A percentile compares a stretch with the other conserved stretches of the same genome.
phyloP scores from a whole-genome alignment of 2,888 invertebrate species.

The Malthinus flaveolus region DNA sequence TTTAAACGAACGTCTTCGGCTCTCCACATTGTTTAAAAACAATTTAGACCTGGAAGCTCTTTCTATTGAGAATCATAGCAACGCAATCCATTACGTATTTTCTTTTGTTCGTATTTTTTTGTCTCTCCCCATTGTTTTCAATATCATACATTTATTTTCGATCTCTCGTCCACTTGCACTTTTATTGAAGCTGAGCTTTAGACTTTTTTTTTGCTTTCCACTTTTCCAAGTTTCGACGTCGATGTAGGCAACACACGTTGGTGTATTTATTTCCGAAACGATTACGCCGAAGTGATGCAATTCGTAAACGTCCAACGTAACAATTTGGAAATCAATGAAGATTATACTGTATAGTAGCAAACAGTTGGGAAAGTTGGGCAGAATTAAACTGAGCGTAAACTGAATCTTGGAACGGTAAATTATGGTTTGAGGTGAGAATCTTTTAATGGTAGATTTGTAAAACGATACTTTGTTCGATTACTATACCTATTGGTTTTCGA shows the following conservation, averaged over 20 bases:
- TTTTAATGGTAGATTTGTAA: background rate
- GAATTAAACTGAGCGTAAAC: constrained; percentile 13
- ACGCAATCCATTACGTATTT: constrained; percentile 1
- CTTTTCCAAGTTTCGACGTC: background rate
- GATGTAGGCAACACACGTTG: background rate
- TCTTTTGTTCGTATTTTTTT: background rate
- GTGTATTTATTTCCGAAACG: background rate
- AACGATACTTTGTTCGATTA: background rate
- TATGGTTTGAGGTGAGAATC: constrained; percentile 1
- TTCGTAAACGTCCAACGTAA: constrained; percentile 5
- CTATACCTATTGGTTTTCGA: no score
- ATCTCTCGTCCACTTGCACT: constrained; percentile 1
- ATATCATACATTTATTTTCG: constrained; percentile 3
- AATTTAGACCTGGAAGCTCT: constrained; percentile 1
- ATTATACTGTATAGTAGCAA: constrained; percentile 5
- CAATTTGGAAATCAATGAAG: constrained; percentile 12
- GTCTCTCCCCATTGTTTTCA: constrained; percentile 3
- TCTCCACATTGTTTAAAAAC: background rate
- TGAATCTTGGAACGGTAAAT: constrained; percentile 9
- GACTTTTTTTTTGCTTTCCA: background rate
- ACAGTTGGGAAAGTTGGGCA: constrained; percentile 14
- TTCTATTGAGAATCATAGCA: constrained; percentile 5
- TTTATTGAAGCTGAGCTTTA: background rate
- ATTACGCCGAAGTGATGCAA: background rate
- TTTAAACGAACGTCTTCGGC: no score